Evolutionary conservation across 2,113 vertebrate genomes (phyloP).

Genomic region (Aythya baeri): DNA sequence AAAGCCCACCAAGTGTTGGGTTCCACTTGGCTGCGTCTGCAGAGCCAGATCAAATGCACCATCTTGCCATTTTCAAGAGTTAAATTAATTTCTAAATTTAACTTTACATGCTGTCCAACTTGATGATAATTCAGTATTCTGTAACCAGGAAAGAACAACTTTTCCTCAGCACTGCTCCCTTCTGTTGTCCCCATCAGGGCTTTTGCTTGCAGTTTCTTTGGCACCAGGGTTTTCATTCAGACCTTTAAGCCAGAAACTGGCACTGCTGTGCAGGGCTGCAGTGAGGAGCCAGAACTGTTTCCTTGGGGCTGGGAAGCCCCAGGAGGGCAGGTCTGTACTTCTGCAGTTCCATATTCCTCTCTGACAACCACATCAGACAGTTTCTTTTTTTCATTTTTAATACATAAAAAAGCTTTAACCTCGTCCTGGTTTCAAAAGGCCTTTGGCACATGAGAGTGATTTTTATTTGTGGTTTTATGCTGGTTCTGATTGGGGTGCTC

Average conservation of each 20-base stretch:
- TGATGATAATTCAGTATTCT: not conserved
- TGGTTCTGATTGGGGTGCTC: not conserved
- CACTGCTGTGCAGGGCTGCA: not conserved
- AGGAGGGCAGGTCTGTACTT: not conserved
- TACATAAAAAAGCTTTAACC: not conserved
- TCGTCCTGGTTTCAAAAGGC: not conserved
- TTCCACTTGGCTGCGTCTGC: not conserved
- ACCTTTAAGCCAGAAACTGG: not conserved
- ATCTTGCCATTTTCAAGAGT: not conserved
- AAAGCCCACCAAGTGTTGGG: not conserved
- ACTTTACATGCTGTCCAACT: not conserved
- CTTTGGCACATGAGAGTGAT: not conserved
- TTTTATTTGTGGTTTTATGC: slow-evolving; percentile 57
- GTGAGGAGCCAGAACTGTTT: not conserved
- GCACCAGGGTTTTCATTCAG: not conserved
- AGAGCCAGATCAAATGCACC: not conserved
- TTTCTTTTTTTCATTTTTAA: not conserved
- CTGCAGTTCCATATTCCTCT: not conserved
- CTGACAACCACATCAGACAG: not conserved
- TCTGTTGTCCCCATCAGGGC: not conserved
- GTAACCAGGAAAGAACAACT: not conserved
- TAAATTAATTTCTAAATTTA: not conserved
- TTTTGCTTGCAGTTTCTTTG: not conserved
- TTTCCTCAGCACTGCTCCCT: rapidly evolving
- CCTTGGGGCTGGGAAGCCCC: not conserved